These are phyloP conservation scores for Tupaia tana DNA, from an alignment of 2,113 vertebrate species.

Conservation along the genomic window DNA sequence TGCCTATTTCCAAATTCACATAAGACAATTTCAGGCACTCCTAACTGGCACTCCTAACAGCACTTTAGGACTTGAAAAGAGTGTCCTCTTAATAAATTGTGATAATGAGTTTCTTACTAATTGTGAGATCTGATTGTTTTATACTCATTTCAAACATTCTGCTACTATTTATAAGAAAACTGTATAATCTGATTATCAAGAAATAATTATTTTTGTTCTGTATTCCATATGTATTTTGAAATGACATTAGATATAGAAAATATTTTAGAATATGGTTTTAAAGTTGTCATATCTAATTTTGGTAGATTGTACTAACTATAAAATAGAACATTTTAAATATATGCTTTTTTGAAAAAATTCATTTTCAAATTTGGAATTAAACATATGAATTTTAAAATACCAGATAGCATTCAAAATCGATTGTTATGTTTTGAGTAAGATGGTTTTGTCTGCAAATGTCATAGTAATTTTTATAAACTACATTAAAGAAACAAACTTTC, in stretches of 20 bases:
- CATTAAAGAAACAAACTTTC: constrained; percentile 7
- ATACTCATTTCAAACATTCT: background rate
- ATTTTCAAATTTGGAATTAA: constrained; percentile 13
- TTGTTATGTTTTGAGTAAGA: background rate
- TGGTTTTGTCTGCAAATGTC: background rate
- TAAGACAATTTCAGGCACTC: background rate
- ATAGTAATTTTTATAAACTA: background rate
- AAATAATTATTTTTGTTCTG: background rate
- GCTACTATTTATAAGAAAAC: background rate
- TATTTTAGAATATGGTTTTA: background rate
- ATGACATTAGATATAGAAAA: background rate
- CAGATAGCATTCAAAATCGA: background rate
- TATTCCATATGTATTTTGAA: background rate
- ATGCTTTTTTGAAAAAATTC: background rate
- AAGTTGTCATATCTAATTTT: background rate
- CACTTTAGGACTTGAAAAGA: background rate
- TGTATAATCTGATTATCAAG: background rate
- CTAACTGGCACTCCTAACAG: too few species aligned
- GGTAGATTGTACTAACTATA: background rate
- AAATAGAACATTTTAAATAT: background rate
- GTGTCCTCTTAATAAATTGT: background rate
- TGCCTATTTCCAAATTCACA: background rate
- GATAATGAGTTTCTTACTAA: background rate
- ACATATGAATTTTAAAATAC: background rate
- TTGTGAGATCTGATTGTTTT: background rate